Evolutionary conservation across 2,888 invertebrate genomes (phyloP).

Genomic region (Corbicula japonica): DNA sequence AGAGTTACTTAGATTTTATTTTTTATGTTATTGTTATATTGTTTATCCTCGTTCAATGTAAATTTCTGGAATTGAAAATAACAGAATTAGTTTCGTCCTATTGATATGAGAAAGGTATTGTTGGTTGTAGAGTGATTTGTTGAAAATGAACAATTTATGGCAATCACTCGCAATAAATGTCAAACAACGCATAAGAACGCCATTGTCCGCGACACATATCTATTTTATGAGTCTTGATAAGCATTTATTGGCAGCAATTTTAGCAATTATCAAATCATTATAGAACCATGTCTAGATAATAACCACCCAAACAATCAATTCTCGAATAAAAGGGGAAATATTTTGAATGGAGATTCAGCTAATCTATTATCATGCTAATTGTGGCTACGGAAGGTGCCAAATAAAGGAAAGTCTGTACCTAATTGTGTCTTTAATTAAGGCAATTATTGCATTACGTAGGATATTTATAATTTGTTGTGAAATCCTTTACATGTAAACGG

Average conservation of each 20-base stretch:
- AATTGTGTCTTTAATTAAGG: too few relatives aligned
- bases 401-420: too few relatives aligned
- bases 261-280: constrained; percentile 40
- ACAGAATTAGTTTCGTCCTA: neutral
- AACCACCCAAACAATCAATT: constrained; percentile 1
- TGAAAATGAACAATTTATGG: constrained; percentile 11
- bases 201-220: constrained; percentile 2
- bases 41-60: neutral
- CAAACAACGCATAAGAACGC: neutral
- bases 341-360: constrained; percentile 4
- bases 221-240: constrained; percentile 20
- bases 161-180: constrained; percentile 7
- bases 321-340: constrained; percentile 11
- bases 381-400: too few relatives aligned
- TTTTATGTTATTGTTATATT: neutral
- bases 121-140: neutral
- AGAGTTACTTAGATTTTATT: neutral
- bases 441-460: too few relatives aligned
- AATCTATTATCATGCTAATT: constrained; percentile 47
- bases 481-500: too few relatives aligned
- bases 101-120: neutral
- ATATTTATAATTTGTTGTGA: too few relatives aligned
- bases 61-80: neutral
- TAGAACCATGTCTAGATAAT: constrained; percentile 26
- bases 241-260: constrained; percentile 42